phyloP scores from a whole-genome alignment of 2,888 invertebrate species.

The Artemia sp. region DNA sequence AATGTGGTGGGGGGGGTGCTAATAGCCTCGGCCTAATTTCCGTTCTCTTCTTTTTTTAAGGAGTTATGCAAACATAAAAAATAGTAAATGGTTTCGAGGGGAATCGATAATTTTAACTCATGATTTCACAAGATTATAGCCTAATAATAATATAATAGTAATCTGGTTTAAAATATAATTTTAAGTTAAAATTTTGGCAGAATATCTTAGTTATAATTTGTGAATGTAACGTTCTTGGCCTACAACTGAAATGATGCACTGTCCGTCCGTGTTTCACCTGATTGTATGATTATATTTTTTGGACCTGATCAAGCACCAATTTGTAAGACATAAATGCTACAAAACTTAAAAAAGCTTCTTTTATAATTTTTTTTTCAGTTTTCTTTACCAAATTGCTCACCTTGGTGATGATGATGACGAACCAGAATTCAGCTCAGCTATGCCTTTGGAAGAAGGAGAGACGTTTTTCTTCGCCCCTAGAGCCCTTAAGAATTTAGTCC shows the following conservation, averaged over 20 bases:
- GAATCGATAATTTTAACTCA: no score
- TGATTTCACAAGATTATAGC: no score
- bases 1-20: no score
- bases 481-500: constrained; percentile 74
- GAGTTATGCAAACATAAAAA: no score
- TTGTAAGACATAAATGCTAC: neutral
- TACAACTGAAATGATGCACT: constrained; percentile 11
- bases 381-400: constrained; percentile 96
- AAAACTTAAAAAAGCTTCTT: neutral
- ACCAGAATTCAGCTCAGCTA: constrained; percentile 92
- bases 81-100: no score
- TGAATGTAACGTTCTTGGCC: no score
- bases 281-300: constrained; percentile 22
- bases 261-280: constrained; percentile 22
- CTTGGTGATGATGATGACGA: constrained; percentile 98
- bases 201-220: no score
- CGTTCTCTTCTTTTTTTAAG: no score
- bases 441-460: constrained; percentile 95
- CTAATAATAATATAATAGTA: no score
- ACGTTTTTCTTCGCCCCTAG: constrained; percentile 97
- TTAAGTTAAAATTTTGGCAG: no score
- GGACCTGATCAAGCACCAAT: constrained; percentile 17
- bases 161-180: no score
- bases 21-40: no score
- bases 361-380: constrained; percentile 42